Conservation (phyloP, 2,888 invertebrate species). For the Cynaeus angustus region DNA sequence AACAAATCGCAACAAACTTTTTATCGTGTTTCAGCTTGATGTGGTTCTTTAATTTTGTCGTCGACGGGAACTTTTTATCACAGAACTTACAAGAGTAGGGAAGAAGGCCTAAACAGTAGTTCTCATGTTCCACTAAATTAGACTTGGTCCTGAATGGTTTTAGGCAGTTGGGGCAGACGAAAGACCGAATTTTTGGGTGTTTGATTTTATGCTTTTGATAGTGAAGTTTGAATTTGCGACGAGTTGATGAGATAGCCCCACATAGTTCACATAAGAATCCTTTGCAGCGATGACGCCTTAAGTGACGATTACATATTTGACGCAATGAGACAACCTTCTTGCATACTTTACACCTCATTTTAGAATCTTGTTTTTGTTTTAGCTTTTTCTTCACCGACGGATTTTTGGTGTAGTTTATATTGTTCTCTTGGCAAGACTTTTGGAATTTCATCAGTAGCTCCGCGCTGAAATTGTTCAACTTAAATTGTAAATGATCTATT, state of each 20-base stretch:
- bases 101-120: constrained; percentile 66
- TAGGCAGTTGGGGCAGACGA: constrained; percentile 64
- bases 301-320: constrained; percentile 62
- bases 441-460: constrained; percentile 65
- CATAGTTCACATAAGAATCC: constrained; percentile 67
- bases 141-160: constrained; percentile 66
- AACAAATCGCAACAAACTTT: constrained; percentile 68
- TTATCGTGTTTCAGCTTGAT: constrained; percentile 68
- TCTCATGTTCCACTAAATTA: constrained; percentile 67
- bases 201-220: constrained; percentile 45
- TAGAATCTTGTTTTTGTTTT: neutral
- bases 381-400: constrained; percentile 18
- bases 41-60: constrained; percentile 68
- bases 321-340: constrained; percentile 63
- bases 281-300: constrained; percentile 62
- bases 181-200: constrained; percentile 59
- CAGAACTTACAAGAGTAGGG: constrained; percentile 67
- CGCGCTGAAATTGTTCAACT: constrained; percentile 63
- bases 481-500: constrained; percentile 69
- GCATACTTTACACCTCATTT: constrained; percentile 65
- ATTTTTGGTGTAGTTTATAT: constrained; percentile 46
- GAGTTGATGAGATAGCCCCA: constrained; percentile 61
- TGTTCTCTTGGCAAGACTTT: constrained; percentile 60
- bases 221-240: constrained; percentile 58
- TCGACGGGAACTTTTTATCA: constrained; percentile 66